Evolutionary conservation across 1,140 invertebrate species (phyloP).

Genomic region (Macrocentrus cingulum): DNA sequence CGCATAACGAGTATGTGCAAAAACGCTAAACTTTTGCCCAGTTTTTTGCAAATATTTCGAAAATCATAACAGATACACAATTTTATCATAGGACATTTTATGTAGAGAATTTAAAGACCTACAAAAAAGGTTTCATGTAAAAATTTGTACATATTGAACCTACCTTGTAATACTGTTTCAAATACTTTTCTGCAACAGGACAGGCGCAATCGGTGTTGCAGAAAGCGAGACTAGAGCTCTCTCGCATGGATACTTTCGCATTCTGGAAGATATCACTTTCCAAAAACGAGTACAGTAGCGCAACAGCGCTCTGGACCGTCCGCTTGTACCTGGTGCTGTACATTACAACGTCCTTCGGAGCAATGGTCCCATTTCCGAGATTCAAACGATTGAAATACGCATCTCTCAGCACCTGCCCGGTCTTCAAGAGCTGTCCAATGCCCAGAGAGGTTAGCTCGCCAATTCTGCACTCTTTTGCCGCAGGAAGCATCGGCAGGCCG

Average conservation of each 20-base stretch:
- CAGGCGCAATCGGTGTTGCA: slow-evolving; percentile 83
- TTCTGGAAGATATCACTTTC: slow-evolving; percentile 61
- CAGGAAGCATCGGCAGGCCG: slow-evolving; percentile 75
- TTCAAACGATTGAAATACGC: slow-evolving; percentile 68
- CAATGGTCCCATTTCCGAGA: slow-evolving; percentile 54
- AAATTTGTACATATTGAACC: too few species aligned
- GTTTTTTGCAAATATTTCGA: too few species aligned
- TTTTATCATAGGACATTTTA: too few species aligned
- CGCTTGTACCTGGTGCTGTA: slow-evolving; percentile 83
- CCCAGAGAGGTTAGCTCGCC: slow-evolving; percentile 66
- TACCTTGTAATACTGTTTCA: slow-evolving; percentile 57
- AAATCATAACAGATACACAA: too few species aligned
- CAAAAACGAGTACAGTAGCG: slow-evolving; percentile 76
- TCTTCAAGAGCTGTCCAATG: slow-evolving; percentile 73
- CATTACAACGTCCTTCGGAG: slow-evolving; percentile 67
- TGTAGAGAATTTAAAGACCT: too few species aligned
- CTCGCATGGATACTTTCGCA: slow-evolving; percentile 62
- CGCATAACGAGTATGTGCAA: too few species aligned
- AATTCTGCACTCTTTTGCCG: slow-evolving; percentile 54
- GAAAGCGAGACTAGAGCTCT: slow-evolving; percentile 81
- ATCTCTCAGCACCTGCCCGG: slow-evolving; percentile 71
- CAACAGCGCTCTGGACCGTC: slow-evolving; percentile 86
- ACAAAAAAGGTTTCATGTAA: too few species aligned
- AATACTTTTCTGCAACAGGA: slow-evolving; percentile 68
- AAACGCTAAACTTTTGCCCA: too few species aligned